Evolutionary conservation across 92 coral and sea anemone genomes (phyloP).

Genomic region (Porites cylindrica): DNA sequence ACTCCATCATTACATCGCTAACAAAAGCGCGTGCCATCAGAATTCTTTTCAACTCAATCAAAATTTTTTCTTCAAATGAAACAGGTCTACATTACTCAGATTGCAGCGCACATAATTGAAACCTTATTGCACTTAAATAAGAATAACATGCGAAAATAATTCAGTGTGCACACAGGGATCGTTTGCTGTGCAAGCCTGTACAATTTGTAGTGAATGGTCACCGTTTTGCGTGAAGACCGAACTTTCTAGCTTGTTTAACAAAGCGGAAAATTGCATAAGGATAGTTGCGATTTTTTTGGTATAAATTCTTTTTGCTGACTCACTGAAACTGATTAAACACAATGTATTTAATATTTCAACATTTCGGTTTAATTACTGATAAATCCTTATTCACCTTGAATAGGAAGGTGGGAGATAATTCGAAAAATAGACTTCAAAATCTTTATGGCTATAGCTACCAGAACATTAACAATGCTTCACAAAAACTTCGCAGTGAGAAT

Average conservation of each 20-base stretch:
- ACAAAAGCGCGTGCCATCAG: slow-evolving; percentile 28
- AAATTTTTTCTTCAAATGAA: slow-evolving; percentile 6
- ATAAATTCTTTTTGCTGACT: no score
- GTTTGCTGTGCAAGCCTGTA: no score
- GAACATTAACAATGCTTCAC: background rate
- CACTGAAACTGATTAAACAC: background rate
- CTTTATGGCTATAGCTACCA: background rate
- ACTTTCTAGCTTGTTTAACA: slow-evolving; percentile 24
- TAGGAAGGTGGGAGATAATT: background rate
- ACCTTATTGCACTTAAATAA: slow-evolving; percentile 11
- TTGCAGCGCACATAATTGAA: slow-evolving; percentile 6
- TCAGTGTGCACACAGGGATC: no score
- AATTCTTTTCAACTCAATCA: background rate
- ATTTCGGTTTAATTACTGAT: background rate
- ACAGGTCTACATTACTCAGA: slow-evolving; percentile 22
- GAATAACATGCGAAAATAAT: background rate
- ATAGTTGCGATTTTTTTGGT: slow-evolving; percentile 8
- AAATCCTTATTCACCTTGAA: background rate
- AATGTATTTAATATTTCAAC: background rate
- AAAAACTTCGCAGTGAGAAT: slow-evolving; percentile 4
- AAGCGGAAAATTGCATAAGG: background rate
- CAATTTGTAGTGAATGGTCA: no score
- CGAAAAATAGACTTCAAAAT: background rate
- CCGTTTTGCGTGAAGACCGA: no score
- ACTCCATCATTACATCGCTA: background rate